Evolutionary conservation across 2,113 vertebrate genomes (phyloP).

Genomic region (Charina bottae): DNA sequence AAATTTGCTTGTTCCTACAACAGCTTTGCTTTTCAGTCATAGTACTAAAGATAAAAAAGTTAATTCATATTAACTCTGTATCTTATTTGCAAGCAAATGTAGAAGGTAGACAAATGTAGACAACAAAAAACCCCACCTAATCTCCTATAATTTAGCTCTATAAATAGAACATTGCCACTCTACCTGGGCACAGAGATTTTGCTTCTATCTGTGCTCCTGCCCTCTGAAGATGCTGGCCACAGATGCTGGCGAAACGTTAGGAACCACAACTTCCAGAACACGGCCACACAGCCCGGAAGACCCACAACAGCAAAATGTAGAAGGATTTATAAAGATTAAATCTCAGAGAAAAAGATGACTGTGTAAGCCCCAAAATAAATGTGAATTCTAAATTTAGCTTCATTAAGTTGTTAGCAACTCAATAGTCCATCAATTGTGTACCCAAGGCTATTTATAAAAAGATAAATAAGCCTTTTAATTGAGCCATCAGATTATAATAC

Average conservation of each 20-base stretch:
- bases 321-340: background rate
- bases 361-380: background rate
- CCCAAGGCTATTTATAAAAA: background rate
- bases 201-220: too few species aligned
- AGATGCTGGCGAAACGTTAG: too few species aligned
- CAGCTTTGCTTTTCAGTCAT: background rate
- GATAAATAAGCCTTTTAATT: conserved; percentile 30
- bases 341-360: background rate
- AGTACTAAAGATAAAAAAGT: background rate
- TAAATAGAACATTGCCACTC: too few species aligned
- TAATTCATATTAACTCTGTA: background rate
- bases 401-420: background rate
- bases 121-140: too few species aligned
- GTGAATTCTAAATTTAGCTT: background rate
- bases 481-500: background rate
- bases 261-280: too few species aligned
- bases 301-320: too few species aligned
- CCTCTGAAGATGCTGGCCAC: too few species aligned
- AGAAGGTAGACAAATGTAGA: too few species aligned
- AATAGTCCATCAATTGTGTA: background rate
- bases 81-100: background rate
- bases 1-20: background rate
- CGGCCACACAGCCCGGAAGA: too few species aligned
- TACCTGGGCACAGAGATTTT: too few species aligned
- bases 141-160: too few species aligned